Evolutionary conservation across 2,113 vertebrate species (phyloP), one percentile per base, ranked within the genome.

Genomic region (Sardina pilchardus): DNA sequence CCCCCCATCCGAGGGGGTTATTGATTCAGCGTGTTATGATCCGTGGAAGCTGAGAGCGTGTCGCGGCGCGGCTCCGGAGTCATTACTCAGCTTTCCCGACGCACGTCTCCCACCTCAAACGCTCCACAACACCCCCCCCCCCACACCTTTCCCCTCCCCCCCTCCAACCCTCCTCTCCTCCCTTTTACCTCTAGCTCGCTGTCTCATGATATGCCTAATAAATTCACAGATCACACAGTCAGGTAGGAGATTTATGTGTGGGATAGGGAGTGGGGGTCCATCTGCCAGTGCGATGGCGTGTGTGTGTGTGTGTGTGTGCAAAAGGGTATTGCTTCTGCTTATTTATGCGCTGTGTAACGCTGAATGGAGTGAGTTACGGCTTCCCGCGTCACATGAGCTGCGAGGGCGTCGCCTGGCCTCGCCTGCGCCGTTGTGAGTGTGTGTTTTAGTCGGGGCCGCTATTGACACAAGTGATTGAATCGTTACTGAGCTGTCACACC

Each of bases 171-270:
- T 19, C 47, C 34, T 9, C 24, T 36, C 10, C 6, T 44, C 16
- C 16, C 34, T 21, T 5, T 26, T 21, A 34, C 53, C 50, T 43
- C 45, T 24, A 82, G 21, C 56, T 26, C 5, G 34, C 44, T 21
- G 30, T 26, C 34, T 17, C 19, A 39, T 85, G 78, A 81, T 56
- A 85, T 63, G 21, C 21, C 34, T 50, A 30, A 26, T 81, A 81
- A 56, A 85, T 85, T 56, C 21, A 26, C 16, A 10, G 39, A 50
- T 56, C 45, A 34, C 67, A 80, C 82, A 43, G 26, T 87, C 81
- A 81, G 71, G 81, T 90, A 85, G 91, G 86, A 89, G 48, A 90
- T 91, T 88, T 84, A 90, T 92, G 47, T 17, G 34, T 17, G 4
- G n/a, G 85, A 26, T 36, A 12, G 78, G 45, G 75, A 39, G 45